Base-by-base conservation (phyloP, 2,113 vertebrate species). In the Seriola dumerili region DNA sequence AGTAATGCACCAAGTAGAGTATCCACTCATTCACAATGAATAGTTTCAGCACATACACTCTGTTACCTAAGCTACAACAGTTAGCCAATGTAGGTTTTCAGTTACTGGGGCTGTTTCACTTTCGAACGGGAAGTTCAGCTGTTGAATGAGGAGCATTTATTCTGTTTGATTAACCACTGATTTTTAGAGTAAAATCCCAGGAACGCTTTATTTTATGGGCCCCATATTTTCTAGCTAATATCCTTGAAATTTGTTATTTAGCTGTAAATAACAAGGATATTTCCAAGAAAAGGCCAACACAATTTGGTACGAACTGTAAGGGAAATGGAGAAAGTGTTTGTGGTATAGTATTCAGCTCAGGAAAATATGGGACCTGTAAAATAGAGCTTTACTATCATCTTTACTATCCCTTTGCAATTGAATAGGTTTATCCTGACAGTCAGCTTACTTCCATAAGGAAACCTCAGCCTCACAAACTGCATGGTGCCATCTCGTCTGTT, bases 391-490 rank as follows among this genome's bases (percentile, higher is more conserved):
- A 42, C 10, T 2, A 11, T 9, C 40, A 42, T 42, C 34, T 36
- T 36, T 36, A 38, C 8, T 23, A 32, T 32, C 21, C 48, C 5
- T 57, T 54, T 58, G 50, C 38, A 57, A 61, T 17, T 25, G 16
- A 54, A 58, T 25, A 12, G 46, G 29, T 77, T 9, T 44, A 8
- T 12, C 9, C 5, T 5, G 79, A 62, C 19, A n/a, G 32, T 64
- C 42, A 40, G 50, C 50, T 73, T 57, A 34, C 21, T 44, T 50
- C 29, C 7, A 32, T 23, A 80, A 65, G 62, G 44, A 76, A 85
- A 66, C 70, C n/a, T 69, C 70, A 83, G 86, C 91, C 89, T 92
- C 85, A 84, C 72, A 85, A 69, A 38, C 70, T 88, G 87, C 86
- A 84, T 83, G 83, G 84, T 92, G 82, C 85, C 90, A 87, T 81